Conservation (phyloP, 2,113 vertebrate species). For the Pungitius pungitius region DNA sequence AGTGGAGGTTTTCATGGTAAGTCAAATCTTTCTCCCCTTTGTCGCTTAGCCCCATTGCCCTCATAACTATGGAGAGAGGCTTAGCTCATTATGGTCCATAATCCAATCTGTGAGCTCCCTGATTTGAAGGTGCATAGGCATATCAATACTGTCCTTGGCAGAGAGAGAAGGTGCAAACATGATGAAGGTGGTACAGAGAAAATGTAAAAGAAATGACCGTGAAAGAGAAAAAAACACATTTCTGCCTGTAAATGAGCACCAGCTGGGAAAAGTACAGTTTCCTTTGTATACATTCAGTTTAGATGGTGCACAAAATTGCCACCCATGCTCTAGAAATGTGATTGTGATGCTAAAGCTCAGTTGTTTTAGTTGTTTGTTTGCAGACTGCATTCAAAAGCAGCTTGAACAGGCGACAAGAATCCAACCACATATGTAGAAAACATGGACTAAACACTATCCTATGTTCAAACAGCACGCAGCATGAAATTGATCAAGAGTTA, state of each 20-base stretch:
- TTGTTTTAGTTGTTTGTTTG: slow-evolving; percentile 18
- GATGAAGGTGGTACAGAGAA: slow-evolving; percentile 9
- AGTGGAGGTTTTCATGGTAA: slow-evolving; percentile 11
- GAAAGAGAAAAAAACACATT: slow-evolving; percentile 19
- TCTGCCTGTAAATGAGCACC: slow-evolving; percentile 34
- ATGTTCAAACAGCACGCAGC: neutral
- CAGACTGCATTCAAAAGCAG: neutral
- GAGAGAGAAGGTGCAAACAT: slow-evolving; percentile 42
- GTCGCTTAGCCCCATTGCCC: slow-evolving; percentile 57
- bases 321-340: neutral
- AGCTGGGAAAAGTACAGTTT: slow-evolving; percentile 38
- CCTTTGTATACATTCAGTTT: slow-evolving; percentile 24
- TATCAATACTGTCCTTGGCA: slow-evolving; percentile 70
- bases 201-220: slow-evolving; percentile 38
- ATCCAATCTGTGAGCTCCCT: slow-evolving; percentile 65
- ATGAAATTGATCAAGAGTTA: slow-evolving; percentile 2
- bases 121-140: slow-evolving; percentile 52
- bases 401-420: neutral
- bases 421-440: neutral
- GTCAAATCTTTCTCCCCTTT: slow-evolving; percentile 42
- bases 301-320: slow-evolving; percentile 12
- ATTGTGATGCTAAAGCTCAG: slow-evolving; percentile 12
- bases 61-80: slow-evolving; percentile 56
- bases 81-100: slow-evolving; percentile 66
- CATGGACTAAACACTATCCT: neutral